A percentile compares a stretch with the other conserved stretches of the same genome.
phyloP scores from a whole-genome alignment of 2,888 invertebrate genomes.

The Formica aserva region DNA sequence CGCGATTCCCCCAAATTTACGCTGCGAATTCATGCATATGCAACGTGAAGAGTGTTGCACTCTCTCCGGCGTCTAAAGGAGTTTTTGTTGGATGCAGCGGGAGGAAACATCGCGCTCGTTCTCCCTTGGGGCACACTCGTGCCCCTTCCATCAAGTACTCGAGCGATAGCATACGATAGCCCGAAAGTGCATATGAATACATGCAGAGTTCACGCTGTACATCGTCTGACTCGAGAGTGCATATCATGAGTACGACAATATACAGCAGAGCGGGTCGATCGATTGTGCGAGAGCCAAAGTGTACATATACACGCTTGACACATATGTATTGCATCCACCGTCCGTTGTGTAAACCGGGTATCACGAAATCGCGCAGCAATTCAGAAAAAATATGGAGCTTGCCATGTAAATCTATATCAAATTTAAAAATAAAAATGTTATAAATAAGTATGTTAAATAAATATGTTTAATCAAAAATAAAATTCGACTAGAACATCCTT shows the following conservation, averaged over 20 bases:
- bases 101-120: conserved; percentile 47
- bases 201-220: conserved; percentile 23
- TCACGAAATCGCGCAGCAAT: not conserved
- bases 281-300: conserved; percentile 33
- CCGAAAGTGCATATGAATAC: conserved; percentile 45
- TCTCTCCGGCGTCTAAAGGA: conserved; percentile 65
- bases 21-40: conserved; percentile 37
- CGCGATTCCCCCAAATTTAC: not conserved
- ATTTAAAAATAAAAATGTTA: not conserved
- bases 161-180: conserved; percentile 37
- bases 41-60: conserved; percentile 56
- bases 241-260: not conserved
- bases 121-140: conserved; percentile 55
- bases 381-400: not conserved
- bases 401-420: not conserved
- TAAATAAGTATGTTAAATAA: not conserved
- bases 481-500: not conserved
- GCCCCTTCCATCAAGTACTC: conserved; percentile 14
- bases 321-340: not conserved
- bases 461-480: not conserved
- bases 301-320: not conserved
- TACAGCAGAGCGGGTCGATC: conserved; percentile 23
- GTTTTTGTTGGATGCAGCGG: conserved; percentile 66
- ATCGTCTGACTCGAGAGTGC: conserved; percentile 29
- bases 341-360: not conserved